Conservation (phyloP, 2,888 invertebrate species). For the Cephonodes hylas region DNA sequence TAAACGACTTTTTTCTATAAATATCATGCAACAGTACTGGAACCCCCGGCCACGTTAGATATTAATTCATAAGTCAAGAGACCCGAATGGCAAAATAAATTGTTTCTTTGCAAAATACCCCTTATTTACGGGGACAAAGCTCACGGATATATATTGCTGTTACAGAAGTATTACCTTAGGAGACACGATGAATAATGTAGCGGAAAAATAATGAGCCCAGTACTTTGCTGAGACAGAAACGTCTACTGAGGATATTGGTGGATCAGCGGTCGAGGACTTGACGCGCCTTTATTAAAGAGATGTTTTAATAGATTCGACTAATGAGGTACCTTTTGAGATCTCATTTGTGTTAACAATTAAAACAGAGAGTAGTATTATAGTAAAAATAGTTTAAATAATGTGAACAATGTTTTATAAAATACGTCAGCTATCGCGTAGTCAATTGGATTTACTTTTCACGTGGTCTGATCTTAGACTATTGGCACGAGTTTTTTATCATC, state of each 20-base stretch:
- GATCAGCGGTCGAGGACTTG: neutral
- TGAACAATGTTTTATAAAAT: too few species aligned
- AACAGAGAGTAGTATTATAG: neutral
- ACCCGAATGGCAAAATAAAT: neutral
- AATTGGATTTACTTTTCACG: too few species aligned
- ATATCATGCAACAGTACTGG: too few species aligned
- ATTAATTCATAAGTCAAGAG: neutral
- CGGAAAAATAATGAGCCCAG: slow-evolving; percentile 43
- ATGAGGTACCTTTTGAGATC: neutral
- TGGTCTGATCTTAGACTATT: too few species aligned
- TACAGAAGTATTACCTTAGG: slow-evolving; percentile 31
- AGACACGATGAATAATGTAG: slow-evolving; percentile 44
- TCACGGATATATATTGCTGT: slow-evolving; percentile 15
- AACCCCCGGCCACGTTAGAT: too few species aligned
- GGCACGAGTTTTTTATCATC: too few species aligned
- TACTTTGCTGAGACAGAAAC: slow-evolving; percentile 38
- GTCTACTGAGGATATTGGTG: slow-evolving; percentile 21
- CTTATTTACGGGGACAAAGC: neutral
- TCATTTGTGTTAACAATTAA: neutral
- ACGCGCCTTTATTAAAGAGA: neutral
- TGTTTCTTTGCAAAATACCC: neutral
- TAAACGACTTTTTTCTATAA: too few species aligned
- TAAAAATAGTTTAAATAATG: too few species aligned
- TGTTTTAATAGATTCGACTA: too few species aligned
- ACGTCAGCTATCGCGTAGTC: too few species aligned